Base-by-base conservation (phyloP, 1,140 invertebrate genomes). In the Venturia canescens region DNA sequence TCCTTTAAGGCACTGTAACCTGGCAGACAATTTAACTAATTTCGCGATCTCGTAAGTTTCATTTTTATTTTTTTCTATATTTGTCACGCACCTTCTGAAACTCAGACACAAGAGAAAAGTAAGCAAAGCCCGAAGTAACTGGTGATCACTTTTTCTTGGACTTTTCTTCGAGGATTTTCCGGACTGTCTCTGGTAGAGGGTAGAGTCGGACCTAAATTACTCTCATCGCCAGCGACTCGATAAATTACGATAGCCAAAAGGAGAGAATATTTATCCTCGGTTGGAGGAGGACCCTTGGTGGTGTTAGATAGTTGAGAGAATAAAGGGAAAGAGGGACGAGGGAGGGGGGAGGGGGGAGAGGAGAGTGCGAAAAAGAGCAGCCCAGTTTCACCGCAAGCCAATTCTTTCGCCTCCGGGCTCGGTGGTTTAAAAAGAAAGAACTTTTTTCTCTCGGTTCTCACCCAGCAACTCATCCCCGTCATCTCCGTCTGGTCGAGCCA, bases 151-250 rank as follows among this genome's bases (percentile, higher is more conserved):
- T 29, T 66, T 29, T 66, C 63, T 29, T 29, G 0, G 27, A 76
- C 15, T 38, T 34, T 66, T 71, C 26, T 78, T 31, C 72, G 26
- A 67, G 71, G 66, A 69, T 57, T 48, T 21, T 29, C 9, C 23
- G 6, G 57, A 13, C 48, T 67, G 76, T 63, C 63, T 11, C 77
- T 78, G 77, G 50, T 57, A 72, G 60, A 76, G 70, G 78, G 79
- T 38, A 38, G n/a, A n/a, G 34, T 60, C 63, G 71, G 53, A 53
- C 74, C 79, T 84, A 78, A 80, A 82, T 82, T 66, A 82, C 82
- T 81, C 80, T 82, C 83, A 79, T 83, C 83, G 79, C 70, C 83
- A 79, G 29, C 70, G 83, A 85, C 83, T 86, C 84, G 82, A 86
- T 84, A 85, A 86, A 85, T 86, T 84, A 82, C 82, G 76, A 75